phyloP scores from a whole-genome alignment of 1,140 invertebrate species.

The Antheraea mylitta region DNA sequence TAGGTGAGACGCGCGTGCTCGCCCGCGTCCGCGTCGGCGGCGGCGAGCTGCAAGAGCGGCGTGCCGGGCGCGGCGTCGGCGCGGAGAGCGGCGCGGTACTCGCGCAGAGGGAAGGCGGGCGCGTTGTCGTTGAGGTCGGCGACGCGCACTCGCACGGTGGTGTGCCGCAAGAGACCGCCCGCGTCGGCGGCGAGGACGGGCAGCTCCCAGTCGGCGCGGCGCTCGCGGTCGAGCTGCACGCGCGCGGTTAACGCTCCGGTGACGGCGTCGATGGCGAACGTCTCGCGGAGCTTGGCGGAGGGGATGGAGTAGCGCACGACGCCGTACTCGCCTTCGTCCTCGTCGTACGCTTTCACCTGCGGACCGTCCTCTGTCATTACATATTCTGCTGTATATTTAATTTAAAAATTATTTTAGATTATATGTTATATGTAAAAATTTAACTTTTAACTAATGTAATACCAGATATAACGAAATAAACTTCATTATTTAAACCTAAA shows the following conservation, averaged over 20 bases:
- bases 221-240: conserved; percentile 89
- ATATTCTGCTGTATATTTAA: too few species aligned
- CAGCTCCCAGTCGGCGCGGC: conserved; percentile 86
- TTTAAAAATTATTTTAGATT: too few species aligned
- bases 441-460: too few species aligned
- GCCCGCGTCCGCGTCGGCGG: too few species aligned
- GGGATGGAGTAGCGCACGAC: conserved; percentile 89
- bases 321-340: conserved; percentile 91
- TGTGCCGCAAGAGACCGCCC: conserved; percentile 89
- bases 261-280: conserved; percentile 88
- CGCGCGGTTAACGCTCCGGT: conserved; percentile 90
- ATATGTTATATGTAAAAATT: too few species aligned
- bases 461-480: too few species aligned
- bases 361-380: too few species aligned
- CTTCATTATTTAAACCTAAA: too few species aligned
- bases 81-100: too few species aligned
- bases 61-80: too few species aligned
- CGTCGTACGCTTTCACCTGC: conserved; percentile 87
- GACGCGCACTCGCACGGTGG: conserved; percentile 88
- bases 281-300: conserved; percentile 87
- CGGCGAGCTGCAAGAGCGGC: too few species aligned
- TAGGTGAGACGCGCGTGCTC: too few species aligned
- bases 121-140: conserved; percentile 93
- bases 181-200: conserved; percentile 92
- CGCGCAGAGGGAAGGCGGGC: conserved; percentile 88